Conservation (phyloP, 2,797 vertebrate species). For the Phoeniculus purpureus region DNA sequence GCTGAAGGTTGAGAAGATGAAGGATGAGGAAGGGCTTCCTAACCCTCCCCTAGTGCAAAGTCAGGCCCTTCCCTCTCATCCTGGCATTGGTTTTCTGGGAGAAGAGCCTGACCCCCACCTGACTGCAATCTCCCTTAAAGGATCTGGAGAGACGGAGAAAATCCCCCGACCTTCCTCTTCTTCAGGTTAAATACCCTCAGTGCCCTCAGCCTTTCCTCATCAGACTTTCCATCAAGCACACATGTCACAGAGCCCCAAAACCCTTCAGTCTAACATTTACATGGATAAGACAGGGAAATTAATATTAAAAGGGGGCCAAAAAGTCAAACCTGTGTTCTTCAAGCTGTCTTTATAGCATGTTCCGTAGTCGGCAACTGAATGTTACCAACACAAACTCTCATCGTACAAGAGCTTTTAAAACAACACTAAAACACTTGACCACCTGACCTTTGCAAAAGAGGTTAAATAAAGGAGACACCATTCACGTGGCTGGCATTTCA, state of each 20-base stretch:
- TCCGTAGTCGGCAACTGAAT: not conserved
- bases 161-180: no score
- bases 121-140: no score
- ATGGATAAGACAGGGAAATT: not conserved
- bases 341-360: not conserved
- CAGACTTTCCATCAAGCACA: not conserved
- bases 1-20: no score
- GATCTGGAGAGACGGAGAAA: no score
- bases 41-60: no score
- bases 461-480: not conserved
- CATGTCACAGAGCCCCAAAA: not conserved
- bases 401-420: not conserved
- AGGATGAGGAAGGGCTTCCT: no score
- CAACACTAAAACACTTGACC: not conserved
- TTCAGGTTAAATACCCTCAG: no score
- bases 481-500: slow-evolving; percentile 54
- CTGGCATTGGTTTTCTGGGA: no score
- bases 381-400: not conserved
- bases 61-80: no score
- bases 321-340: not conserved
- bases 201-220: no score
- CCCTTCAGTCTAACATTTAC: not conserved
- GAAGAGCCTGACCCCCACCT: no score
- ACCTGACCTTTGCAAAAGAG: not conserved
- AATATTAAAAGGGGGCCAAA: not conserved